A percentile compares a stretch with the other conserved stretches of the same genome.
phyloP scores from a whole-genome alignment of 2,888 invertebrate genomes.

The Harpalus rufipes region DNA sequence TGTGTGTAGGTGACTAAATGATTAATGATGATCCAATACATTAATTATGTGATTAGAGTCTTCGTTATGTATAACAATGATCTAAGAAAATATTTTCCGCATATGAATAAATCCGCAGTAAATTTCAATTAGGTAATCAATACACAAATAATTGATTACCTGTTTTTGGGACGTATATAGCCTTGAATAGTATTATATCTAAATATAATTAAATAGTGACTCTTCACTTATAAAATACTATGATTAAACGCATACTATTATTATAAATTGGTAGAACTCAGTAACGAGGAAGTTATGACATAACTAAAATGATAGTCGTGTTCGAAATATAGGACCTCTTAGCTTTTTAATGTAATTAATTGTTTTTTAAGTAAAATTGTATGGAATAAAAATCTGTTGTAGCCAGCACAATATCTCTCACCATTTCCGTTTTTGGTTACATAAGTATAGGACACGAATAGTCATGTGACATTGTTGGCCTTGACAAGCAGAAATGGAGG shows the following conservation, averaged over 20 bases:
- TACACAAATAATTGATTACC: background rate
- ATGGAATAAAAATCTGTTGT: too few species aligned
- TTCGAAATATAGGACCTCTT: too few species aligned
- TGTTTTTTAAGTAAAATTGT: too few species aligned
- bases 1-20: constrained; percentile 14
- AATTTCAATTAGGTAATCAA: background rate
- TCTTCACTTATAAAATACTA: background rate
- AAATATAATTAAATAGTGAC: constrained; percentile 14
- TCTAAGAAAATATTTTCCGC: constrained; percentile 25
- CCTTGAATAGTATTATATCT: constrained; percentile 13
- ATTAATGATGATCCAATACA: constrained; percentile 2
- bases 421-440: too few species aligned
- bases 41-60: background rate
- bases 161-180: constrained; percentile 16
- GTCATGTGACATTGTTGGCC: too few species aligned
- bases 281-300: too few species aligned
- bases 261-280: too few species aligned
- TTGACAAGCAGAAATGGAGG: too few species aligned
- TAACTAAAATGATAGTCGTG: too few species aligned
- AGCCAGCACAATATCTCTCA: too few species aligned
- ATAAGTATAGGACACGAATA: too few species aligned
- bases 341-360: too few species aligned
- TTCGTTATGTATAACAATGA: constrained; percentile 12
- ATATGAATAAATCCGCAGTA: background rate
- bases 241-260: background rate